These are phyloP conservation scores for Polyergus mexicanus DNA, from an alignment of 1,140 invertebrate species.

Conservation along the genomic window DNA sequence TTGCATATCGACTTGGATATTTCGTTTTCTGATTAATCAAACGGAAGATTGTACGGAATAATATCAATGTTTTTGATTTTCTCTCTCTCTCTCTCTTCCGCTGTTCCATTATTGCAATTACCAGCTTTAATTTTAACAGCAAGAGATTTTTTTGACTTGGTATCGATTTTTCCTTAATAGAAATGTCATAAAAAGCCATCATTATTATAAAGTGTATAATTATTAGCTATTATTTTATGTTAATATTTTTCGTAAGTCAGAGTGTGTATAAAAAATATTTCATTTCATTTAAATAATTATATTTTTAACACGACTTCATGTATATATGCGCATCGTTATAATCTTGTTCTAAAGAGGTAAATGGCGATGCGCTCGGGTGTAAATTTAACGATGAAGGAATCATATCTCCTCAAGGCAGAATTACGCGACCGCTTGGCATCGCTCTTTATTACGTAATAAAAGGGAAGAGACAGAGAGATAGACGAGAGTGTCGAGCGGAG, in stretches of 20 bases:
- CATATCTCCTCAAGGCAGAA: slow-evolving; percentile 19
- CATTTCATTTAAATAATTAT: background rate
- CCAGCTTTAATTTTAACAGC: background rate
- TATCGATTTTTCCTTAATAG: background rate
- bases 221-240: background rate
- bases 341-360: background rate
- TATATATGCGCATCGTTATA: background rate
- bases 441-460: slow-evolving; percentile 63
- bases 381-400: slow-evolving; percentile 18
- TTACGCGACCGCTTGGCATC: slow-evolving; percentile 25
- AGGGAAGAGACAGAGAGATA: slow-evolving; percentile 17
- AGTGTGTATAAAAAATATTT: background rate
- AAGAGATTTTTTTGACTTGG: background rate
- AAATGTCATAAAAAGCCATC: background rate
- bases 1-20: background rate
- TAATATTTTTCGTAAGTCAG: too few relatives aligned
- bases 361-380: background rate
- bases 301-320: background rate
- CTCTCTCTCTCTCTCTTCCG: background rate
- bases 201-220: background rate
- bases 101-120: background rate
- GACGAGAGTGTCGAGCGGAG: slow-evolving; percentile 17
- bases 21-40: slow-evolving; percentile 29
- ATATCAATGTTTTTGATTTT: slow-evolving; percentile 4
- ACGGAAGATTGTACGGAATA: background rate